phyloP scores from a whole-genome alignment of 2,797 vertebrate genomes.

The Myiothlypis coronata region DNA sequence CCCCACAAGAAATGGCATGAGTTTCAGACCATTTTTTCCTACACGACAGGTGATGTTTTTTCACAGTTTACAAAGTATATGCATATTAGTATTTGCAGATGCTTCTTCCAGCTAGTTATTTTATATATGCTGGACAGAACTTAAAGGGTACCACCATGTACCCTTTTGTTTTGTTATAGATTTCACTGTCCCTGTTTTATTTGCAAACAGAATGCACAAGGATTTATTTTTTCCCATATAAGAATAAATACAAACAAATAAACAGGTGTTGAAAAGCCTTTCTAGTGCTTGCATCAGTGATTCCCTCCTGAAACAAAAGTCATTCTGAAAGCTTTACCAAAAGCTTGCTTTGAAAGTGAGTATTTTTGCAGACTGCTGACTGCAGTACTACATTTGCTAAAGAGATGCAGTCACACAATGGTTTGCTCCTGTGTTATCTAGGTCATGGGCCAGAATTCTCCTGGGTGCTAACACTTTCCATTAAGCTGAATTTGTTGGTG shows the following conservation, averaged over 20 bases:
- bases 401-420: not conserved
- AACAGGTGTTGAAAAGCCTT: not conserved
- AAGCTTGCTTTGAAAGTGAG: slow-evolving; percentile 54
- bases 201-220: not conserved
- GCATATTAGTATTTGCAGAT: not conserved
- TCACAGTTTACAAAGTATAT: not conserved
- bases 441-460: slow-evolving; percentile 27
- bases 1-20: not conserved
- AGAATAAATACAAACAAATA: not conserved
- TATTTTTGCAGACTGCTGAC: slow-evolving; percentile 47
- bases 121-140: not conserved
- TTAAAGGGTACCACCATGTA: not conserved
- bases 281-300: not conserved
- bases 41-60: not conserved
- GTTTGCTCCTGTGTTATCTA: slow-evolving; percentile 11
- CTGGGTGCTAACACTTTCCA: slow-evolving; percentile 9
- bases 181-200: not conserved
- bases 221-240: not conserved
- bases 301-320: slow-evolving; percentile 12
- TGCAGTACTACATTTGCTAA: not conserved
- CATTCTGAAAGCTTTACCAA: slow-evolving; percentile 31
- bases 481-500: not conserved
- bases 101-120: not conserved
- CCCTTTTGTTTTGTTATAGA: not conserved
- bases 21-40: not conserved